Base-by-base conservation (phyloP, 1,140 invertebrate genomes). In the Hirudo medicinalis region DNA sequence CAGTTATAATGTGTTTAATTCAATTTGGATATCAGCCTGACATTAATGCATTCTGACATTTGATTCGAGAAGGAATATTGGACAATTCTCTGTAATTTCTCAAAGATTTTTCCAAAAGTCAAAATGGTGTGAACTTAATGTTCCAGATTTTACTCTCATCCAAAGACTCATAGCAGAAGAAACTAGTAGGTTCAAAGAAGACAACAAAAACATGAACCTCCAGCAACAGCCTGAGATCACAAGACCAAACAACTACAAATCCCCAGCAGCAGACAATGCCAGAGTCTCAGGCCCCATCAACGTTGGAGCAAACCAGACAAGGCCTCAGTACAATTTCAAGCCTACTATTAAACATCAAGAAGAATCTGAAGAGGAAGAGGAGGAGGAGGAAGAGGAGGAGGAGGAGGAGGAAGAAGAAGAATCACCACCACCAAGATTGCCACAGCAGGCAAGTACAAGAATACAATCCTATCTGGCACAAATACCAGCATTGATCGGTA, bases 371-470 rank as follows among this genome's bases (percentile, higher is more conserved):
- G 60, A 57, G 32, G 70, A 71, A 27, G 70, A 71, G 2, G 53
- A 54, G 0, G 69, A 70, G 3, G 70, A 71, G 19, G 70, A 71
- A 71, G 70, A 71, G 22, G 70, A 71, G 53, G 63, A 67, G n/a
- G n/a, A n/a, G 40, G 36, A 68, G 17, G 49, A 54, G 8, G 40
- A 72, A 8, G 63, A 72, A n/a, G 40, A 68, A n/a, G 20, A 69
- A 22, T 20, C 29, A 25, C 20, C 22, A 27, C 40, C 43, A 54
- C 69, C 43, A 49, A 36, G 53, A 29, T 11, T 13, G 43, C 36
- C 2, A 68, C 67, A 68, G 67, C 67, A 68, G 40, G 22, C 22
- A 63, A 49, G 43, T 49, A 11, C 43, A 49, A 49, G 43, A 49
- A 9, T 49, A 15, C 11, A 49, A 49, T 49, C 43, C 13, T 49